Base-by-base conservation (phyloP, 1,140 invertebrate species). In the Protaetia brevitarsis region DNA sequence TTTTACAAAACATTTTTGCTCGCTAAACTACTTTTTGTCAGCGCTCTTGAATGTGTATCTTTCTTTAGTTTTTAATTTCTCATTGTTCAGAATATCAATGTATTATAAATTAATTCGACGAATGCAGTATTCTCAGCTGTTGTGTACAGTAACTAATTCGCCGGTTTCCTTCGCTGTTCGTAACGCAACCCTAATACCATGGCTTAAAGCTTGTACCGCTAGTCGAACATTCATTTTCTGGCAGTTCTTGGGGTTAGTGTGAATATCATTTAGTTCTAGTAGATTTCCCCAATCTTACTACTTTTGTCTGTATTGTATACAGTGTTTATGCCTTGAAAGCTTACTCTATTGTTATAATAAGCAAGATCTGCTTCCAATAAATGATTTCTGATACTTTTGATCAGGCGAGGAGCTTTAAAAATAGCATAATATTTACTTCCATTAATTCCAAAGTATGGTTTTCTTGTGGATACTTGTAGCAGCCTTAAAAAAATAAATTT, bases 191-290 rank as follows among this genome's bases (percentile, higher is more conserved):
- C 66, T 64, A 8, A 75, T 69, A n/a, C 60, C 65, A 37, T 70
- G 29, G 19, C 71, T 74, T 3, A 76, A 71, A 29, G 74, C 60
- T 69, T 75, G 74, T 3, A 62, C 67, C 1, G 74, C 74, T 19
- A 71, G 63, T 60, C 69, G 69, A 13, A 74, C 72, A 60, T 66
- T 72, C 73, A 75, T 74, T 70, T 73, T 73, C 68, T 75, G 68
- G 65, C 75, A 75, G 30, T 19, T 41, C 61, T 70, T 74, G 11
- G 74, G 75, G 31, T 73, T 68, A 0, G 73, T 36, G 65, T 76
- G 75, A 27, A 41, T 62, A 58, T 70, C 66, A 1, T 67, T 74
- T 60, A 76, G 16, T 66, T 73, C 72, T 57, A 41, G 58, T 36
- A 70, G 61, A 8, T 31, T 63, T 57, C 69, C 59, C 70, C 65